Evolutionary conservation across 2,888 invertebrate species (phyloP).

Genomic region (Spisula solida): DNA sequence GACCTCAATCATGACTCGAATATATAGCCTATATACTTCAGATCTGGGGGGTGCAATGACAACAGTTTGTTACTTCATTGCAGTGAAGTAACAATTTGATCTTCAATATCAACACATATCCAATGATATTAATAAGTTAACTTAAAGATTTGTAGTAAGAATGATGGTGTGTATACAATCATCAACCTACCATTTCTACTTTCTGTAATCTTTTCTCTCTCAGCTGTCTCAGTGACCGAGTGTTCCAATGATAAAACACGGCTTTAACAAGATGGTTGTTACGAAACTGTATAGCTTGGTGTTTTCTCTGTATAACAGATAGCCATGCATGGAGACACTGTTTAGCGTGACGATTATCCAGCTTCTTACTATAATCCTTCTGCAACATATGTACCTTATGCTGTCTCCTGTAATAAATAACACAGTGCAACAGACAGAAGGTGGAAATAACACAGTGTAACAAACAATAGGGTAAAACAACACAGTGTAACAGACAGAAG

Average conservation of each 20-base stretch:
- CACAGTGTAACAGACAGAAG: too few species aligned
- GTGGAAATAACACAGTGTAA: too few species aligned
- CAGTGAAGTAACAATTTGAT: too few species aligned
- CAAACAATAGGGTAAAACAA: too few species aligned
- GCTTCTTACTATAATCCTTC: slow-evolving; percentile 68
- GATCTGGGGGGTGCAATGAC: too few species aligned
- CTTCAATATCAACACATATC: too few species aligned
- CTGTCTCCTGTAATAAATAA: slow-evolving; percentile 73
- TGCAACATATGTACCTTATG: slow-evolving; percentile 75
- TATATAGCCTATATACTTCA: too few species aligned
- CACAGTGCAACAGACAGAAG: neutral
- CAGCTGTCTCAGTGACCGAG: slow-evolving; percentile 68
- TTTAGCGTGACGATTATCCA: slow-evolving; percentile 61
- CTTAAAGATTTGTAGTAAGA: too few species aligned
- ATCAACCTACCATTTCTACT: slow-evolving; percentile 68
- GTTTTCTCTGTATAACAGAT: slow-evolving; percentile 78
- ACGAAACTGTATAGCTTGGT: slow-evolving; percentile 73
- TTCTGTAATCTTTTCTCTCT: slow-evolving; percentile 66
- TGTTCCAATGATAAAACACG: slow-evolving; percentile 77
- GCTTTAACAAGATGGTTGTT: slow-evolving; percentile 68
- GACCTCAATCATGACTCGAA: too few species aligned
- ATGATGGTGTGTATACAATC: too few species aligned
- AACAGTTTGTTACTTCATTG: too few species aligned
- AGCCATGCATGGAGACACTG: slow-evolving; percentile 77
- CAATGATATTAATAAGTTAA: too few species aligned